These are phyloP conservation scores for Mustelus asterias DNA, from an alignment of 2,113 vertebrate genomes.

Conservation along the genomic window DNA sequence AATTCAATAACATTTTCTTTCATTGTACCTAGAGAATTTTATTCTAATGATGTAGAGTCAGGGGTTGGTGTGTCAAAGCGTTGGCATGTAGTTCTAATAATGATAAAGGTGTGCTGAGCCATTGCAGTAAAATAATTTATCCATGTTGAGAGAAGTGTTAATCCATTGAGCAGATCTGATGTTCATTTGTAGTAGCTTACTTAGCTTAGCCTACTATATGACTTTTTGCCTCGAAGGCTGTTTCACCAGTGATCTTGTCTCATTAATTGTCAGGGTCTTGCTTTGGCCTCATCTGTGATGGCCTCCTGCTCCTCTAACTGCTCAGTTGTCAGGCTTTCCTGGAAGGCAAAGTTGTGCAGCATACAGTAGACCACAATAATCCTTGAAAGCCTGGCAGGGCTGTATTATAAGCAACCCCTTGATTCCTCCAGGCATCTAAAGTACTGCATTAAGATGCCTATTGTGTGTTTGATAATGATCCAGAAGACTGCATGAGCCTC, in stretches of 20 bases:
- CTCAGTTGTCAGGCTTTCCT: background rate
- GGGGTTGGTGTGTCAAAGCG: background rate
- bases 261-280: background rate
- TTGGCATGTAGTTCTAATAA: background rate
- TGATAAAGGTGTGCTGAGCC: background rate
- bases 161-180: background rate
- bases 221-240: background rate
- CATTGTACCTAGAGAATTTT: background rate
- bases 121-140: background rate
- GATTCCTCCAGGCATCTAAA: constrained; percentile 7
- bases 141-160: background rate
- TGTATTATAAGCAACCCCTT: constrained; percentile 13
- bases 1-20: background rate
- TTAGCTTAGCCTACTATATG: background rate
- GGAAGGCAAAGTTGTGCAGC: background rate
- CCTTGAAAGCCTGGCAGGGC: background rate
- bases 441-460: constrained; percentile 6
- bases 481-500: constrained; percentile 17
- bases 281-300: background rate
- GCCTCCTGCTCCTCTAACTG: background rate
- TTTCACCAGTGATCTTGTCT: background rate
- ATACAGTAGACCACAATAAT: background rate
- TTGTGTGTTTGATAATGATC: constrained; percentile 16
- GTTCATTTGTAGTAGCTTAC: background rate
- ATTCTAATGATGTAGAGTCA: background rate